Base-by-base conservation (phyloP, 92 coral and sea anemone genomes). In the Montipora capitata region DNA sequence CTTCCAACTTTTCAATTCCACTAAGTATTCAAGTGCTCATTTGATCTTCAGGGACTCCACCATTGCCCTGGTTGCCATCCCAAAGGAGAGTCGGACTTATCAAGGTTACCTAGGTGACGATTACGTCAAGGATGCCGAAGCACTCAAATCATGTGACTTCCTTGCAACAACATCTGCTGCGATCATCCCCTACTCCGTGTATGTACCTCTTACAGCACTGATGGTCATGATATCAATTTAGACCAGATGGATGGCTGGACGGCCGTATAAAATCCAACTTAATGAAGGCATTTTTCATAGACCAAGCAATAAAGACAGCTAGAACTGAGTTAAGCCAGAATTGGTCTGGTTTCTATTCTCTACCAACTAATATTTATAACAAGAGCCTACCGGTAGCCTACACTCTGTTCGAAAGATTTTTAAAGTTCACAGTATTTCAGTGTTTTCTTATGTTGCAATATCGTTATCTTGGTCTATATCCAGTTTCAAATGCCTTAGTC, bases 11-110 rank as follows among this genome's bases (percentile, higher is more conserved):
- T 92, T 92, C 49, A 73, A 68, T 83, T 91, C 94, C 44, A 67
- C 79, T 0, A 71, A 48, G 49, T 92, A 87, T 63, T 27, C 56
- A 76, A 42, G 68, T 5, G 8, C 2, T 7, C 4, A 87, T 58
- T 57, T 92, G 75, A 42, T 92, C 6, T 92, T 92, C 67, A 83
- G 63, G 18, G 94, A 92, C 52, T 74, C 92, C 49, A 16, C 94
- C n/a, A 92, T 72, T 12, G 54, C 39, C 5, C 54, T 92, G 62
- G 40, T 11, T 15, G 90, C 42, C n/a, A 62, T 85, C 11, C 13
- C 45, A 2, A 12, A 3, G 16, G 63, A 39, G 2, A 63, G 68
- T n/a, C 83, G 63, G 20, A 80, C 80, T 10, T 80, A 66, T 51
- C 11, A 12, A 68, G 75, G 10, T 13, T 91, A 41, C 80, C 81